Base-by-base conservation (phyloP, 2,113 vertebrate genomes). In the Cercopithecus mona region DNA sequence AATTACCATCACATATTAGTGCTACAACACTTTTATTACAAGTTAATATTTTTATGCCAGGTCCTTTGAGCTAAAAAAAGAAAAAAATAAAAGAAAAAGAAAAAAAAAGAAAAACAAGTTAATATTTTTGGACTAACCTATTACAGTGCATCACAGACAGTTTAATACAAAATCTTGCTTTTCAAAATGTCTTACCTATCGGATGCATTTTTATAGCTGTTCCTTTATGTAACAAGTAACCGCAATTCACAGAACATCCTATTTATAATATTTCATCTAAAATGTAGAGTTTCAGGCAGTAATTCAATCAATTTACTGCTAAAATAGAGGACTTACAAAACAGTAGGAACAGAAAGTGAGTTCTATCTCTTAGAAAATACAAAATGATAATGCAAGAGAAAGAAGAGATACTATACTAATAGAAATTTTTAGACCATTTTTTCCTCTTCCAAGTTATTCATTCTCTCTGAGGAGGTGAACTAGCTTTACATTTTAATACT, bases 81-180 rank as follows among this genome's bases (percentile, higher is more conserved):
- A 64, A 64, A 64, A 64, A 13, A 30, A 12, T 2, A 27, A 57
- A 57, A 57, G 7, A 57, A 23, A 57, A 57, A 30, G 27, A 64
- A 30, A 61, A 64, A 30, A 13, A 64, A 64, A 64, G 5, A 30
- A 13, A 64, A 64, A 12, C 7, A 57, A 81, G 43, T 32, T 78
- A 72, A 43, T 70, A 78, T 78, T 70, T 87, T 88, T 27, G 64
- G 32, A 86, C 43, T 80, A 48, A 87, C 57, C 75, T 92, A 79
- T 61, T 84, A 50, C 84, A 70, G 72, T 66, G 18, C 4, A 89
- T 92, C n/a, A 79, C 10, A 52, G 78, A 59, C 8, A 61, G 5
- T 70, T 92, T 78, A 43, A 72, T 76, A 55, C 27, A 90, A 95
- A 95, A 55, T 32, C n/a, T 92, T 91, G 70, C 59, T 89, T 93